Evolutionary conservation across 2,113 vertebrate species (phyloP).

Genomic region (Strix uralensis): DNA sequence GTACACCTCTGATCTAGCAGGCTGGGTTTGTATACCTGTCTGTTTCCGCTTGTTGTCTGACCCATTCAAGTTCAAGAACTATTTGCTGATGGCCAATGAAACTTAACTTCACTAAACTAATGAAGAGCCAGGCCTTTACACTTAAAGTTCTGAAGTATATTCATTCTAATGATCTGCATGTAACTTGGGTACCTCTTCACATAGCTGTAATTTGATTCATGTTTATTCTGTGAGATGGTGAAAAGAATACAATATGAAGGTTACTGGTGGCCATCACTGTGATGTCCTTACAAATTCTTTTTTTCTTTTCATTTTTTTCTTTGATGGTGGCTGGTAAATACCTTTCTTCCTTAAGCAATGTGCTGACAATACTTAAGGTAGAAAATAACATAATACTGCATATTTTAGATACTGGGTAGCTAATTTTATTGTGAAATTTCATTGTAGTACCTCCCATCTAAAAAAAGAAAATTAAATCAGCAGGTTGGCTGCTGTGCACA

Average conservation of each 20-base stretch:
- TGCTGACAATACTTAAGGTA: not conserved
- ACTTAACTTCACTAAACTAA: not conserved
- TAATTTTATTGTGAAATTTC: not conserved
- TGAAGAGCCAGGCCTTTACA: not conserved
- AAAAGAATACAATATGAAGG: not conserved
- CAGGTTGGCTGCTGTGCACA: not conserved
- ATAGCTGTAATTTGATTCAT: not conserved
- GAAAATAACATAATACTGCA: not conserved
- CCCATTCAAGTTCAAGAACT: not conserved
- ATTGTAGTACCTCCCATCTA: not conserved
- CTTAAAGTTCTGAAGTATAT: not conserved
- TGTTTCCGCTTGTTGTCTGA: too few species aligned
- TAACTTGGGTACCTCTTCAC: not conserved
- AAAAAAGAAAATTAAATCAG: not conserved
- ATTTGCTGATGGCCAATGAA: not conserved
- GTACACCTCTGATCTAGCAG: not conserved
- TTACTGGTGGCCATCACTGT: not conserved
- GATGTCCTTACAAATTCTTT: not conserved
- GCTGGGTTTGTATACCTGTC: not conserved
- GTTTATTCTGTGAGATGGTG: not conserved
- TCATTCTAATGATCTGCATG: not conserved
- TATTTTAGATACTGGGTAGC: not conserved
- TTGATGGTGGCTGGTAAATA: not conserved
- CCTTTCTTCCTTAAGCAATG: not conserved
- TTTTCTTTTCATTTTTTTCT: not conserved